Evolutionary conservation across 2,797 vertebrate genomes (phyloP).

Genomic region (Malurus leucopterus): DNA sequence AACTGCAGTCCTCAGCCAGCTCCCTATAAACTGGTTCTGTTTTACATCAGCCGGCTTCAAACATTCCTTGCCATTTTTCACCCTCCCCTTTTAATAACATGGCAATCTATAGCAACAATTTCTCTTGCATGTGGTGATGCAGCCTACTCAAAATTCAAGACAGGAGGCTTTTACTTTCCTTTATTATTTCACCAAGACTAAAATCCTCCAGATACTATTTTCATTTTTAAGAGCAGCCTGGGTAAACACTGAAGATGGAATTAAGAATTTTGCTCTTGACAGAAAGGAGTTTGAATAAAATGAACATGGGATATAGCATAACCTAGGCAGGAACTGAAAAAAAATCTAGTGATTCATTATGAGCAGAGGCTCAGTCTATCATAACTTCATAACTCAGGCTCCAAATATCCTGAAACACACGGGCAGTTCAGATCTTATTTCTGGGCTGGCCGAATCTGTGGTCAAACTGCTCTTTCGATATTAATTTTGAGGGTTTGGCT

Average conservation of each 20-base stretch:
- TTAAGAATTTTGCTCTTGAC: conserved; percentile 51
- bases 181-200: conserved; percentile 55
- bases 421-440: background rate
- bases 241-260: conserved; percentile 56
- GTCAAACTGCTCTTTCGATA: background rate
- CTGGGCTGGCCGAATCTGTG: background rate
- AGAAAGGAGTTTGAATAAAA: conserved; percentile 41
- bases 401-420: background rate
- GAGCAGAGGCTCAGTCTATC: background rate
- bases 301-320: background rate
- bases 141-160: conserved; percentile 56
- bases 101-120: conserved; percentile 34
- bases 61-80: conserved; percentile 14
- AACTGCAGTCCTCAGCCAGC: conserved; percentile 49
- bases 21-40: conserved; percentile 56
- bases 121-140: conserved; percentile 34
- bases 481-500: background rate
- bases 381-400: background rate
- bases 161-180: conserved; percentile 49
- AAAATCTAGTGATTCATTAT: background rate
- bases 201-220: conserved; percentile 59
- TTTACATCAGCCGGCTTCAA: conserved; percentile 50
- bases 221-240: conserved; percentile 58
- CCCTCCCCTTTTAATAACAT: conserved; percentile 51
- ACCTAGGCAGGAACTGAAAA: background rate